phyloP scores from a whole-genome alignment of 2,113 vertebrate species.

The Bucco capensis region DNA sequence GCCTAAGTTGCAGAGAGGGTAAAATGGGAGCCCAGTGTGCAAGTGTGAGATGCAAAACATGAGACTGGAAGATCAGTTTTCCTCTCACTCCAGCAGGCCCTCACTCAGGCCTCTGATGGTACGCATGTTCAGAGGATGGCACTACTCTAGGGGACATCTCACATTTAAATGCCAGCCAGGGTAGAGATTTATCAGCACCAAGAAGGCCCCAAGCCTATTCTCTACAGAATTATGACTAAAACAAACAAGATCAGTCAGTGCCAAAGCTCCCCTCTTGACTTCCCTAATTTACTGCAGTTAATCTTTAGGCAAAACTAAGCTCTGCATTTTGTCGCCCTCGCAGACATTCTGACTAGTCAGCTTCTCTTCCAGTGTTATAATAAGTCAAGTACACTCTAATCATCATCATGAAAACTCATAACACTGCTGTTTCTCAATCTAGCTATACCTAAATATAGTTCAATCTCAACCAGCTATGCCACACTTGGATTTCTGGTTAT shows the following conservation, averaged over 20 bases:
- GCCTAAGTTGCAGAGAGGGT: fast-evolving
- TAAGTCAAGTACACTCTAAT: not conserved
- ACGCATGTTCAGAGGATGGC: not conserved
- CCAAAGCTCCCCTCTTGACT: not conserved
- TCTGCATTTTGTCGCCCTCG: not conserved
- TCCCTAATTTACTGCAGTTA: not conserved
- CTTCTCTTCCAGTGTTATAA: not conserved
- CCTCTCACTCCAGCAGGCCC: not conserved
- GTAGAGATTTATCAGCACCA: not conserved
- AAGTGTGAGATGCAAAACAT: not conserved
- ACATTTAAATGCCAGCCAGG: not conserved
- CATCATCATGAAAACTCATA: not conserved
- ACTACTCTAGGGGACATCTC: not conserved
- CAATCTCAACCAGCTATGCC: not conserved
- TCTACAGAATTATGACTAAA: not conserved
- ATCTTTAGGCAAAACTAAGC: not conserved
- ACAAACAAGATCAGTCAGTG: not conserved
- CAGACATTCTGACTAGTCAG: not conserved
- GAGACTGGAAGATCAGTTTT: not conserved
- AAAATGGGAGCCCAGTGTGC: not conserved
- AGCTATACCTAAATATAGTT: conserved; percentile 11
- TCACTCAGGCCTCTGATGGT: not conserved
- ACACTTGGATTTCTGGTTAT: not conserved
- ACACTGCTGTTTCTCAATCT: not conserved
- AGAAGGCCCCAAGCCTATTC: not conserved